phyloP scores from a whole-genome alignment of 30 jellyfish, hydroid and myxozoan genomes.

The Rhopilema esculentum region DNA sequence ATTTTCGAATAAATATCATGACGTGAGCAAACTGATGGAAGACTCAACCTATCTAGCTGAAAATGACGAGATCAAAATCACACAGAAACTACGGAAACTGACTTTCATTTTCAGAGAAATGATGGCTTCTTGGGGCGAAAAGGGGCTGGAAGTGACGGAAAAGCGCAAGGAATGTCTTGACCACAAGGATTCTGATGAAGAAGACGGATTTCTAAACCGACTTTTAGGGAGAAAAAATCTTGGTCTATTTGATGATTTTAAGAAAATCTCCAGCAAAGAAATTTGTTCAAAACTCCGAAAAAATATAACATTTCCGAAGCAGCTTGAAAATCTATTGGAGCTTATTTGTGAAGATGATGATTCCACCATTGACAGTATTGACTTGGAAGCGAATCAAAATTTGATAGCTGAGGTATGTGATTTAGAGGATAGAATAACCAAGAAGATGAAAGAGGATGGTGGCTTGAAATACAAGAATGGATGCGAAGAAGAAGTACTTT shows the following conservation, averaged over 20 bases:
- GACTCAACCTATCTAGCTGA: too few species aligned
- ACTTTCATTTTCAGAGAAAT: too few species aligned
- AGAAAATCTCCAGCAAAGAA: neutral
- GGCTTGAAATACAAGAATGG: conserved; percentile 32
- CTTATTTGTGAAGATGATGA: neutral
- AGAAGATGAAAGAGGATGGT: conserved; percentile 52
- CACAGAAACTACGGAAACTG: too few species aligned
- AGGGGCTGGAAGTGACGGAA: too few species aligned
- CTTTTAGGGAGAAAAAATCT: too few species aligned
- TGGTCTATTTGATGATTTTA: conserved; percentile 5
- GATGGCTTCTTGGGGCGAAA: too few species aligned
- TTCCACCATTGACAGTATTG: conserved; percentile 8
- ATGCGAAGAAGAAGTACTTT: neutral
- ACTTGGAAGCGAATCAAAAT: conserved; percentile 1
- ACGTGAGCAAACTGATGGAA: too few species aligned
- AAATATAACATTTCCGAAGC: conserved; percentile 16
- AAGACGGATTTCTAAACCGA: too few species aligned
- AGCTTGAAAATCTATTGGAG: conserved; percentile 2
- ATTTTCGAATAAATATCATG: too few species aligned
- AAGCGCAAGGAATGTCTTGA: too few species aligned
- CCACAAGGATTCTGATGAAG: too few species aligned
- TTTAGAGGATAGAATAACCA: conserved; percentile 31
- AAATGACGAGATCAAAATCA: too few species aligned
- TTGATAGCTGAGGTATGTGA: neutral
- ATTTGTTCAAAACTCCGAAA: conserved; percentile 7